Base-by-base conservation (phyloP, 2,888 invertebrate genomes). In the Leptogaster cylindrica region DNA sequence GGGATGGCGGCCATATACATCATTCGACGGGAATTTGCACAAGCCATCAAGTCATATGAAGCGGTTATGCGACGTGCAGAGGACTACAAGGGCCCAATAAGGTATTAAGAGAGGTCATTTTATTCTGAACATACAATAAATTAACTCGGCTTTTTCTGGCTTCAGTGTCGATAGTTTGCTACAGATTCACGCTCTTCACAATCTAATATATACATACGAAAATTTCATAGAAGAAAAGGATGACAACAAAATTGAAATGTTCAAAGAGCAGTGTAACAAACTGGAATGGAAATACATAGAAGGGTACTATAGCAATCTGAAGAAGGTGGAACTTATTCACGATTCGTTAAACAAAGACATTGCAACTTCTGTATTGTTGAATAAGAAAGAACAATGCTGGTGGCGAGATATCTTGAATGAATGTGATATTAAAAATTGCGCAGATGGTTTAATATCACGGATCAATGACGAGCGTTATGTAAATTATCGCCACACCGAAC, bases 111-210 rank as follows among this genome's bases (percentile, higher is more conserved):
- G 33, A 5, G 27, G 12, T 52, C 16, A 28, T 52, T 50, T 18
- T 7, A 48, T 12, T 8, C 2, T 5, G 8, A n/a, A 58, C n/a
- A n/a, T n/a, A n/a, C n/a, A n/a, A n/a, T n/a, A n/a, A n/a, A n/a
- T n/a, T n/a, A n/a, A n/a, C n/a, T n/a, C n/a, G n/a, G n/a, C 41
- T 44, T 33, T 48, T 55, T 8, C 12, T 25, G 74, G 74, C 70
- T 75, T 85, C 55, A 80, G 83, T 50, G 85, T 89, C 14, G 91
- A 91, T 76, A 86, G 86, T 52, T 79, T 90, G 41, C 81, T 86
- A 72, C 82, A 86, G 74, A 85, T 91, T 20, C 91, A 91, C 76
- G 84, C 89, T 0, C 78, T 88, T 67, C 83, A 88, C 73, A 91
- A 91, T 77, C 80, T 89, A 51, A 81, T 85, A 2, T 84, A 88